Percentiles rank a stretch among this genome's conserved stretches.
phyloP scores from a whole-genome alignment of 1,140 invertebrate genomes.

The Harlomillsia oculata region DNA sequence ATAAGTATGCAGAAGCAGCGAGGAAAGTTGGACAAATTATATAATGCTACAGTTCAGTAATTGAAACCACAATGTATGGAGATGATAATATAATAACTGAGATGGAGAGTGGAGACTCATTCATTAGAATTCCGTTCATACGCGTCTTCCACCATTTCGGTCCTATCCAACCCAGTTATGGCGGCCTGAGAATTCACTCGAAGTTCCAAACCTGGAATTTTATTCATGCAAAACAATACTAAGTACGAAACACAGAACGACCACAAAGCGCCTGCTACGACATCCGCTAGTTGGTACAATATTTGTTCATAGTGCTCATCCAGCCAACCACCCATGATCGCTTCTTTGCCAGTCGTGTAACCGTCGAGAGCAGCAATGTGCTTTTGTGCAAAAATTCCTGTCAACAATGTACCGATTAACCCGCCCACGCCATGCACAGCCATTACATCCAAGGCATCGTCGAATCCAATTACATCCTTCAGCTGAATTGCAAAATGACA shows the following conservation, averaged over 20 bases:
- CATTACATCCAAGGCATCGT: slow-evolving; percentile 33
- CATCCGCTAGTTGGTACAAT: slow-evolving; percentile 12
- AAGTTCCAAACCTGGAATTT: slow-evolving; percentile 30
- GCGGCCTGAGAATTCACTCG: slow-evolving; percentile 10
- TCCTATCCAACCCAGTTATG: slow-evolving; percentile 16
- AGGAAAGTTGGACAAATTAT: too few species aligned
- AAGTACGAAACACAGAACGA: slow-evolving; percentile 22
- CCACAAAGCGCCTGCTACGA: slow-evolving; percentile 18
- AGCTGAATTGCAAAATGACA: slow-evolving; percentile 26
- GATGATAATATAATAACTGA: too few species aligned
- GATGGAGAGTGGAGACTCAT: background rate
- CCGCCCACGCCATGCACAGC: slow-evolving; percentile 33
- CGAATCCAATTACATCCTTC: slow-evolving; percentile 23
- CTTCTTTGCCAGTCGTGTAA: background rate
- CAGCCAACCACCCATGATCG: slow-evolving; percentile 23
- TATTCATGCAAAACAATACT: slow-evolving; percentile 31
- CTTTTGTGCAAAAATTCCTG: slow-evolving; percentile 26
- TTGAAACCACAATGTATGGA: too few species aligned
- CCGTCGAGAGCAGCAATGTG: slow-evolving; percentile 17
- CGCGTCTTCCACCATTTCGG: slow-evolving; percentile 25
- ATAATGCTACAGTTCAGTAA: too few species aligned
- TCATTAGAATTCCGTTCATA: slow-evolving; percentile 7
- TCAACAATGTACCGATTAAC: slow-evolving; percentile 28
- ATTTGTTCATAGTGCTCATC: slow-evolving; percentile 28
- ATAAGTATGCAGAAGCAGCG: too few species aligned